Conservation (phyloP, 2,113 vertebrate genomes). For the Lathamus discolor region DNA sequence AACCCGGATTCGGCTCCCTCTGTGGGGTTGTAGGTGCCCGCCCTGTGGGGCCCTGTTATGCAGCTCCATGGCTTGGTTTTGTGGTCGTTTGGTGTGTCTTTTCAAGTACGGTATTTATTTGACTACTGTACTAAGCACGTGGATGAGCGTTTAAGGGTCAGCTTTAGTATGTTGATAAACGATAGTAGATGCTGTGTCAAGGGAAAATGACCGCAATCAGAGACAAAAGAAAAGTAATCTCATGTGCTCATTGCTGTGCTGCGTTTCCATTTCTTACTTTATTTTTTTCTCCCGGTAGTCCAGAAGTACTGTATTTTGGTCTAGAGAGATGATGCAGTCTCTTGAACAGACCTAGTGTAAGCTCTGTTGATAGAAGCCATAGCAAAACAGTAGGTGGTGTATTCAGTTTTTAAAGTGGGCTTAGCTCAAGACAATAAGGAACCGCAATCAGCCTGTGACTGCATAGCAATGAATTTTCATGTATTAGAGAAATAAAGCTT, state of each 20-base stretch:
- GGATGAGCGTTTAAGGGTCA: background rate
- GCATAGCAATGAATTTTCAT: background rate
- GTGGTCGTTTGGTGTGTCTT: background rate
- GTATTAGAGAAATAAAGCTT: background rate
- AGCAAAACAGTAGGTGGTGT: background rate
- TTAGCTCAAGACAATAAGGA: background rate
- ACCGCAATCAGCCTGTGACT: background rate
- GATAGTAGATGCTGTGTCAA: background rate
- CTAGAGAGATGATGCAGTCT: rapidly evolving
- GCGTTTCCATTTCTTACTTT: background rate
- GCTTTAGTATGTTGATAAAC: background rate
- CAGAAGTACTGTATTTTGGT: background rate
- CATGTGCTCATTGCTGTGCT: background rate
- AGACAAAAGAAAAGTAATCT: background rate
- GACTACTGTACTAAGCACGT: rapidly evolving
- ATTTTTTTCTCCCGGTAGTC: rapidly evolving
- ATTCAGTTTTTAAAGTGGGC: background rate
- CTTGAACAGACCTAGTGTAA: background rate
- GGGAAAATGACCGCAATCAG: background rate
- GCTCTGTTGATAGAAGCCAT: rapidly evolving
- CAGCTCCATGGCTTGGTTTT: rapidly evolving
- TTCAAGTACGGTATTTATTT: rapidly evolving
- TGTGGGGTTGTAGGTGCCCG: rapidly evolving
- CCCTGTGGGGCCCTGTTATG: rapidly evolving
- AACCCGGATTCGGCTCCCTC: no score